Evolutionary conservation across 1,140 invertebrate genomes (phyloP).

Genomic region (Drosophila ambigua): DNA sequence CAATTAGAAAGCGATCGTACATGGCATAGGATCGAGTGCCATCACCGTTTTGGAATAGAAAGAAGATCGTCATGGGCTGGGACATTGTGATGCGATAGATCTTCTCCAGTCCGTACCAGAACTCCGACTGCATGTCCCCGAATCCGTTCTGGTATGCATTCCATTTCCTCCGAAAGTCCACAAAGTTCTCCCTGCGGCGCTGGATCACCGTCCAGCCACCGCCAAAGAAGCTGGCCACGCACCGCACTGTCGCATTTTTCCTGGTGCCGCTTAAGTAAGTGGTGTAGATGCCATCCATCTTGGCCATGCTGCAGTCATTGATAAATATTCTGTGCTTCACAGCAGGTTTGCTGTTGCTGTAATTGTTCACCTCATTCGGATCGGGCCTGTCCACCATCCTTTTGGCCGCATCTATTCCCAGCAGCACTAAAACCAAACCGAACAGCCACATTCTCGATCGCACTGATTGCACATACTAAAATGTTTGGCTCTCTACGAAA

Average conservation of each 20-base stretch:
- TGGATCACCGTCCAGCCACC: conserved; percentile 11
- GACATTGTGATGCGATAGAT: not conserved
- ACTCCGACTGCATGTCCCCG: not conserved
- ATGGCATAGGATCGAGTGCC: not conserved
- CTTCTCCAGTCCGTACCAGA: conserved; percentile 13
- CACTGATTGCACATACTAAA: no score
- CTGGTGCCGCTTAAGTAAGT: not conserved
- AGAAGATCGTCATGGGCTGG: not conserved
- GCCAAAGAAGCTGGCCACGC: not conserved
- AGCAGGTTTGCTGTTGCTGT: no score
- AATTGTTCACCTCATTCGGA: no score
- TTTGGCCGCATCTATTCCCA: no score
- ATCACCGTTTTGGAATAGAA: not conserved
- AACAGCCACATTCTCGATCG: no score
- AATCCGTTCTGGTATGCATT: not conserved
- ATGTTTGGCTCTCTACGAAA: no score
- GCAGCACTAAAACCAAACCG: no score
- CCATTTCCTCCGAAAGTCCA: not conserved
- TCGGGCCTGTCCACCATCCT: no score
- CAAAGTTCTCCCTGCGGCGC: not conserved
- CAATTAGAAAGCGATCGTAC: conserved; percentile 1
- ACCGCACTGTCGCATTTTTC: not conserved
- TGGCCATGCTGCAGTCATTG: no score
- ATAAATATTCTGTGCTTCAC: no score
- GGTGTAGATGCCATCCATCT: no score